phyloP scores from a whole-genome alignment of 2,113 vertebrate species.

The Capreolus pygargus region DNA sequence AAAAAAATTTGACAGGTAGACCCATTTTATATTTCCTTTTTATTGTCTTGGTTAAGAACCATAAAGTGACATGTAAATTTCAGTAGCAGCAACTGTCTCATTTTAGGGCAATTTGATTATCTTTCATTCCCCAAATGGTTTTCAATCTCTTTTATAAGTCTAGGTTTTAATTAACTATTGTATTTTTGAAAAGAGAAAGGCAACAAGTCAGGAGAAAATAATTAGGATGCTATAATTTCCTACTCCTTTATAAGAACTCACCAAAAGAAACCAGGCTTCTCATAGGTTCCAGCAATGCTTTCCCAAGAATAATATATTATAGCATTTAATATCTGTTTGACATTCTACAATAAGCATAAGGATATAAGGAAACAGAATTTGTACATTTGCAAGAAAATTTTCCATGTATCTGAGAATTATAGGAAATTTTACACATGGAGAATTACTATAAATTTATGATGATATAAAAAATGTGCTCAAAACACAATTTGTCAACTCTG shows the following conservation, averaged over 20 bases:
- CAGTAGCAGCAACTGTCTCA: not conserved
- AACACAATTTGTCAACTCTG: slow-evolving; percentile 19
- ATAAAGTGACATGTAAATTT: not conserved
- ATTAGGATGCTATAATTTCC: not conserved
- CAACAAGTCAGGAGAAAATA: not conserved
- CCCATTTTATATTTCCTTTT: not conserved
- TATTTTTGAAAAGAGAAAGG: not conserved
- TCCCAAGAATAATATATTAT: not conserved
- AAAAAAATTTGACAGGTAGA: not conserved
- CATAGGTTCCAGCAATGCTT: not conserved
- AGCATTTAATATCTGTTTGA: not conserved
- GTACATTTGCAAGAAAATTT: not conserved
- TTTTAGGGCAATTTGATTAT: not conserved
- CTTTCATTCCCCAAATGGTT: not conserved
- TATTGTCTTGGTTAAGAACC: not conserved
- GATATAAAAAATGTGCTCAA: not conserved
- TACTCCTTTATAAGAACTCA: not conserved
- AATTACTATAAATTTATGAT: not conserved
- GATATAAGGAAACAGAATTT: not conserved
- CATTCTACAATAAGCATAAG: not conserved
- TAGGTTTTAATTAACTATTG: slow-evolving; percentile 9
- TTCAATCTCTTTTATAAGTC: not conserved
- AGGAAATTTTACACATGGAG: not conserved
- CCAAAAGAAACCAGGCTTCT: not conserved
- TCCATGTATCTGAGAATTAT: slow-evolving; percentile 15